phyloP scores from a whole-genome alignment of 2,888 invertebrate genomes.

The Lepidonotus clava region DNA sequence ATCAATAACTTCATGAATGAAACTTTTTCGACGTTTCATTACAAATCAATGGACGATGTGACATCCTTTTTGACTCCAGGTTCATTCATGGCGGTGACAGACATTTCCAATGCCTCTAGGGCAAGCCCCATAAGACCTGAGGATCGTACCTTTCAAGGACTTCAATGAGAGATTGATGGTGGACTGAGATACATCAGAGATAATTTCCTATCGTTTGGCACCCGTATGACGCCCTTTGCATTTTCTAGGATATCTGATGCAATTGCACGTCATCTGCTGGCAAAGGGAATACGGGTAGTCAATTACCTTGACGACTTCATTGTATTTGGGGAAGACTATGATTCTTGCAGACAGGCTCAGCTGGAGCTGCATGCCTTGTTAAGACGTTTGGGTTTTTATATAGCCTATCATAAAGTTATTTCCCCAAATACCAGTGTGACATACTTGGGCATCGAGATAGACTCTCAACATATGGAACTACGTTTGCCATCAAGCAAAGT shows the following conservation, averaged over 20 bases:
- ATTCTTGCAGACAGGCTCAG: neutral
- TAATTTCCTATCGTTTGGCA: neutral
- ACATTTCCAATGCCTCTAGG: neutral
- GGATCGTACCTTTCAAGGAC: neutral
- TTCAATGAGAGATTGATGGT: neutral
- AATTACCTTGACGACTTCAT: neutral
- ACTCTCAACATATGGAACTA: neutral
- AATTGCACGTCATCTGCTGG: no score
- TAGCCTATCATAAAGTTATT: neutral
- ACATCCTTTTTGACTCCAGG: neutral
- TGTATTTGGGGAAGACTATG: neutral
- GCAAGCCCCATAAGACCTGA: neutral
- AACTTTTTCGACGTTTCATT: neutral
- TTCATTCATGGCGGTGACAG: neutral
- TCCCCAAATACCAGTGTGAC: neutral
- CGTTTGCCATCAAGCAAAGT: neutral
- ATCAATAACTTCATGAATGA: slow-evolving; percentile 6
- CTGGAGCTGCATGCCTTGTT: no score
- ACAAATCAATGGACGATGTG: neutral
- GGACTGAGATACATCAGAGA: neutral
- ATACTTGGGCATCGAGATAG: neutral
- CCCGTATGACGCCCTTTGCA: neutral
- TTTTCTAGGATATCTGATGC: no score
- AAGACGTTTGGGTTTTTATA: neutral
- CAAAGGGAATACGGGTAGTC: no score